Percentiles rank a stretch among this genome's conserved stretches.
Evolutionary conservation across 2,888 invertebrate species (phyloP).

Genomic region (Drosophila anceps): DNA sequence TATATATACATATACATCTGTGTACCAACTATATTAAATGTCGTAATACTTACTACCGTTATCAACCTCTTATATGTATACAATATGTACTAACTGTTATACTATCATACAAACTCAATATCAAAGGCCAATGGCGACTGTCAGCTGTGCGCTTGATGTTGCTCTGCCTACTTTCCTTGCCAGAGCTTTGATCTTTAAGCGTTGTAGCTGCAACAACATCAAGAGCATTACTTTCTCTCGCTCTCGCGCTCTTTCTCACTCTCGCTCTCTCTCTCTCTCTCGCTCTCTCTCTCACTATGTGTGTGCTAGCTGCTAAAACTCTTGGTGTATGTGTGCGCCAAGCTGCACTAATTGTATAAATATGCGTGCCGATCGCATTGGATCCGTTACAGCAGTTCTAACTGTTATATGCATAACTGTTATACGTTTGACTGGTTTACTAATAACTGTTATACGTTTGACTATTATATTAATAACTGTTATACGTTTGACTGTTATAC

Average conservation of each 20-base stretch:
- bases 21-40: constrained; percentile 36
- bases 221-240: neutral
- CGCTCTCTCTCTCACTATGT: neutral
- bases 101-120: constrained; percentile 3
- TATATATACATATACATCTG: constrained; percentile 24
- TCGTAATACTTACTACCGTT: constrained; percentile 26
- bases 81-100: constrained; percentile 17
- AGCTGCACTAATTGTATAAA: constrained; percentile 23
- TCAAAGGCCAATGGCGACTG: neutral
- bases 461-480: no score
- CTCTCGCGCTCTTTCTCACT: neutral
- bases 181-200: constrained; percentile 3
- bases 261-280: constrained; percentile 1
- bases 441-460: neutral
- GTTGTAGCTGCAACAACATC: neutral
- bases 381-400: constrained; percentile 14
- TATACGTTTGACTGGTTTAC: neutral
- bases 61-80: constrained; percentile 23
- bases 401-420: constrained; percentile 2
- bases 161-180: neutral
- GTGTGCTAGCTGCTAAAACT: constrained; percentile 11
- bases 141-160: constrained; percentile 10
- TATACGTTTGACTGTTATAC: neutral
- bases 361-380: constrained; percentile 8
- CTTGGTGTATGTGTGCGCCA: constrained; percentile 13